Evolutionary conservation across 2,113 vertebrate species (phyloP).

Genomic region (Pollimyrus isidori): DNA sequence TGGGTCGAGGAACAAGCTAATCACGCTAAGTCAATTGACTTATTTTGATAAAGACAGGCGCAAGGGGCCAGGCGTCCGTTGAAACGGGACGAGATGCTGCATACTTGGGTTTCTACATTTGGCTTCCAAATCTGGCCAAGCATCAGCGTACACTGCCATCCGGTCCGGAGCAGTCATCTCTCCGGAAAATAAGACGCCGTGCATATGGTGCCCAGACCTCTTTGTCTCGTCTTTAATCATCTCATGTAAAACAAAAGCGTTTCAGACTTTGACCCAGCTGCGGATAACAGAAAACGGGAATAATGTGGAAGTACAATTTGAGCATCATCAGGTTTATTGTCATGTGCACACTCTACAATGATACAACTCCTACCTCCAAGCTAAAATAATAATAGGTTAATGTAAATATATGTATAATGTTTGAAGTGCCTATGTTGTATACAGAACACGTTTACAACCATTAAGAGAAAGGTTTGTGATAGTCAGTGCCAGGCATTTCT

Average conservation of each 20-base stretch:
- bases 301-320: not conserved
- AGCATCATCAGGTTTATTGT: not conserved
- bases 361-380: not conserved
- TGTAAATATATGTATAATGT: not conserved
- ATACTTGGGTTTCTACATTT: slow-evolving; percentile 50
- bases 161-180: not conserved
- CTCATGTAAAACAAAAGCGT: not conserved
- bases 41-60: slow-evolving; percentile 31
- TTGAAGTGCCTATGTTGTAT: not conserved
- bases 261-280: not conserved
- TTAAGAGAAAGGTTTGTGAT: not conserved
- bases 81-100: slow-evolving; percentile 39
- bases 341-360: not conserved
- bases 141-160: slow-evolving; percentile 19
- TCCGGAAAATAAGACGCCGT: not conserved
- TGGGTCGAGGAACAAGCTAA: slow-evolving; percentile 58
- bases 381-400: not conserved
- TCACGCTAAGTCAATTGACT: slow-evolving; percentile 55
- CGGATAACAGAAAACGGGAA: not conserved
- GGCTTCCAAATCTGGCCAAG: slow-evolving; percentile 19
- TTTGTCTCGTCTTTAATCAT: not conserved
- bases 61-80: slow-evolving; percentile 39
- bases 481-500: not conserved
- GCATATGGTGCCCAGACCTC: not conserved
- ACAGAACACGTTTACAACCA: not conserved